Conservation (phyloP, 2,888 invertebrate species). For the Drosophila conformis region DNA sequence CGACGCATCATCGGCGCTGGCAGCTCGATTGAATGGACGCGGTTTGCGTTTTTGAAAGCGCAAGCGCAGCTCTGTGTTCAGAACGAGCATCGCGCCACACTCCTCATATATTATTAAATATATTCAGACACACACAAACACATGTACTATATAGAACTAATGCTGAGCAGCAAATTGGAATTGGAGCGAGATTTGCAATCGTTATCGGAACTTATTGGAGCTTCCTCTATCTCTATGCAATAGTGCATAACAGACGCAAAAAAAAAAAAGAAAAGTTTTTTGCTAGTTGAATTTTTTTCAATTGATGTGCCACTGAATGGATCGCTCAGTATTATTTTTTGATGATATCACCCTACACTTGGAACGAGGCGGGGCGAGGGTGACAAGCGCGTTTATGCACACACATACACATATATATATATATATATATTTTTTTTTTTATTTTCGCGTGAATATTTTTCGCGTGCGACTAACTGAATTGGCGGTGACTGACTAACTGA, state of each 20-base stretch:
- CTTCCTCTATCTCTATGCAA: constrained; percentile 10
- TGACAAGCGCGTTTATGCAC: constrained; percentile 22
- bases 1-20: constrained; percentile 73
- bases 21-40: constrained; percentile 75
- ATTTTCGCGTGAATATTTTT: constrained; percentile 61
- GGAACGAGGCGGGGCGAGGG: constrained; percentile 9
- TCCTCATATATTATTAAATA: not conserved
- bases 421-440: not conserved
- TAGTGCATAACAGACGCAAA: not conserved
- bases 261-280: constrained; percentile 1
- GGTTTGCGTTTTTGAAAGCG: constrained; percentile 78
- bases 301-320: constrained; percentile 50
- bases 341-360: constrained; percentile 45
- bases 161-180: not conserved
- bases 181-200: constrained; percentile 13
- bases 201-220: constrained; percentile 14
- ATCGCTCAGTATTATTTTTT: constrained; percentile 13
- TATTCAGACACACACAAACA: not conserved
- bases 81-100: constrained; percentile 66
- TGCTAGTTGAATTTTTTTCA: constrained; percentile 17
- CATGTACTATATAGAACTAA: not conserved
- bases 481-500: constrained; percentile 47
- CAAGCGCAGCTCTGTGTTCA: constrained; percentile 75
- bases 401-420: not conserved
- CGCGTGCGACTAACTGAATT: constrained; percentile 67